Evolutionary conservation across 2,888 invertebrate genomes (phyloP).

Genomic region (Escarpia spicata): DNA sequence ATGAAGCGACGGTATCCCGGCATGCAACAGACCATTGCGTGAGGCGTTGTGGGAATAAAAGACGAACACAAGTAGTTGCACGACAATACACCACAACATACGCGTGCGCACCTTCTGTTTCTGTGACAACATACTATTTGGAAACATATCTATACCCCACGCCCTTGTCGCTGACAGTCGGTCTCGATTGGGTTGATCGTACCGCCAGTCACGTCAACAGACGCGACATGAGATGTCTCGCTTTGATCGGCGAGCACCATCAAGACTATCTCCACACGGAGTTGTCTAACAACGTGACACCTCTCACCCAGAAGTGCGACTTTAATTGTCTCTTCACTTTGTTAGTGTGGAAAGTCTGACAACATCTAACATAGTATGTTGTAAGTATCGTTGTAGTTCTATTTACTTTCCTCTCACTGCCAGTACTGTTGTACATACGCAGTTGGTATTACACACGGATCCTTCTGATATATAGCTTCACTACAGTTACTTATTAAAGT

Average conservation of each 20-base stretch:
- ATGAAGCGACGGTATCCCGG: too few relatives aligned
- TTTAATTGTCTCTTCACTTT: not conserved
- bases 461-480: too few relatives aligned
- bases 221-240: not conserved
- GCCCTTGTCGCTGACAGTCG: not conserved
- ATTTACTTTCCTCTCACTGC: not conserved
- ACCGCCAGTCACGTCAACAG: not conserved
- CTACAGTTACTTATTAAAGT: too few relatives aligned
- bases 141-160: not conserved
- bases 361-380: not conserved
- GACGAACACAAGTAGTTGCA: not conserved
- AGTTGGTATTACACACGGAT: too few relatives aligned
- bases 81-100: not conserved
- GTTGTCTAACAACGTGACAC: not conserved
- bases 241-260: not conserved
- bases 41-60: too few relatives aligned
- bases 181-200: not conserved
- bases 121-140: not conserved
- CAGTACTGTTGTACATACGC: too few relatives aligned
- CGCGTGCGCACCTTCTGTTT: not conserved
- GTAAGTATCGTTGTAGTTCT: not conserved
- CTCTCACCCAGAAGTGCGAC: not conserved
- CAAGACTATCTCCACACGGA: not conserved
- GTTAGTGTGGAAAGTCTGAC: not conserved
- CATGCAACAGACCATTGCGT: too few relatives aligned